Conservation (phyloP, 1,140 invertebrate species). For the Dendrolimus punctatus region DNA sequence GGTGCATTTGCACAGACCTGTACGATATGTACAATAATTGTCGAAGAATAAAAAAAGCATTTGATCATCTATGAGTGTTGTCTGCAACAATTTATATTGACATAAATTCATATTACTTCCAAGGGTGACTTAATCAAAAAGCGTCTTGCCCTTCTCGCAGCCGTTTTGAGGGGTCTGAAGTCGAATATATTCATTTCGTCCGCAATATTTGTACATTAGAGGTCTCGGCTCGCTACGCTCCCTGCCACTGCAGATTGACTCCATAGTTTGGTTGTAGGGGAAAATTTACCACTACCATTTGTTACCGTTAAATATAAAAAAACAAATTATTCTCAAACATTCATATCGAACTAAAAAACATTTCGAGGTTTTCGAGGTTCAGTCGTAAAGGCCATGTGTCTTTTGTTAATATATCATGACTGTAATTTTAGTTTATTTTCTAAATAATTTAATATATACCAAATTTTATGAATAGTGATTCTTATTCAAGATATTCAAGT, state of each 20-base stretch:
- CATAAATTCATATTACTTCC: constrained; percentile 49
- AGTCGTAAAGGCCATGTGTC: too few species aligned
- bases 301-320: constrained; percentile 2
- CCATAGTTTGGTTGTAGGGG: constrained; percentile 30
- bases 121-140: constrained; percentile 58
- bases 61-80: neutral
- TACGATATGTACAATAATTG: too few species aligned
- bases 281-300: constrained; percentile 23
- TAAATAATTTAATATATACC: too few species aligned
- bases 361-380: too few species aligned
- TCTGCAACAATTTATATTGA: constrained; percentile 26
- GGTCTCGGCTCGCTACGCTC: constrained; percentile 61
- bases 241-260: constrained; percentile 40
- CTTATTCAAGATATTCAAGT: too few species aligned
- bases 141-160: constrained; percentile 32
- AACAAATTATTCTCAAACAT: too few species aligned
- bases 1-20: too few species aligned
- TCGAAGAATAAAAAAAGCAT: too few species aligned
- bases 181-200: constrained; percentile 67
- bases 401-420: too few species aligned
- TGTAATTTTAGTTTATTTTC: too few species aligned
- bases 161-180: constrained; percentile 23
- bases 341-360: too few species aligned
- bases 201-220: constrained; percentile 72
- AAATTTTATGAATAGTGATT: too few species aligned